Evolutionary conservation across 2,113 vertebrate genomes (phyloP).

Genomic region (Cricetomys ansorgei): DNA sequence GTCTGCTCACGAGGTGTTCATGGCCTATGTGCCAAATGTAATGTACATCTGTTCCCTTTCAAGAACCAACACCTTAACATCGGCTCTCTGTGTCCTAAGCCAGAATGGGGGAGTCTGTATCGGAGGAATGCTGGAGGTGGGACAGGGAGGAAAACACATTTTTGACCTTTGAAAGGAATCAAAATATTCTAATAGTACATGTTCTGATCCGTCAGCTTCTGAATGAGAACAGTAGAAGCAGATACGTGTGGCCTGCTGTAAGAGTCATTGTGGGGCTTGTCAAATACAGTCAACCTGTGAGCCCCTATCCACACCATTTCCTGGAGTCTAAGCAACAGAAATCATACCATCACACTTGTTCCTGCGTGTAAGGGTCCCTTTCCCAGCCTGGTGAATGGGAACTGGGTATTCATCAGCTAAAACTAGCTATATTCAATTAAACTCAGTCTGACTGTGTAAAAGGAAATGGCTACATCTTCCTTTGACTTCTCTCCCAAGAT

Average conservation of each 20-base stretch:
- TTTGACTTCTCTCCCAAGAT: background rate
- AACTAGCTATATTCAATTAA: background rate
- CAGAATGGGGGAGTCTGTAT: background rate
- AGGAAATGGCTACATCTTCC: background rate
- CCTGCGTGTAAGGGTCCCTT: background rate
- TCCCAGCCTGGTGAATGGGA: background rate
- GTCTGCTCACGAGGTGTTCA: background rate
- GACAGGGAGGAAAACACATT: background rate
- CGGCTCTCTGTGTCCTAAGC: background rate
- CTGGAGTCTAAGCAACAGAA: background rate
- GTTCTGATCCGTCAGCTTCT: background rate
- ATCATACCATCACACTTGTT: background rate
- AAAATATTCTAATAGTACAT: background rate
- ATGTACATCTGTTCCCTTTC: background rate
- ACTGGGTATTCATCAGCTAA: background rate
- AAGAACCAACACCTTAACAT: background rate
- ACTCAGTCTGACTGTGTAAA: background rate
- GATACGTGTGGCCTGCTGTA: background rate
- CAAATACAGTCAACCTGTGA: background rate
- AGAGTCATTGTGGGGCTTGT: background rate
- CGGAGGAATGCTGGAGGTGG: background rate
- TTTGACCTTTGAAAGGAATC: background rate
- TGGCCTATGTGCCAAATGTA: background rate
- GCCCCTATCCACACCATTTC: rapidly evolving
- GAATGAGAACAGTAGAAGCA: background rate